A percentile compares a stretch with the other conserved stretches of the same genome.
Evolutionary conservation across 2,113 vertebrate genomes (phyloP).

Genomic region (Phainopepla nitens): DNA sequence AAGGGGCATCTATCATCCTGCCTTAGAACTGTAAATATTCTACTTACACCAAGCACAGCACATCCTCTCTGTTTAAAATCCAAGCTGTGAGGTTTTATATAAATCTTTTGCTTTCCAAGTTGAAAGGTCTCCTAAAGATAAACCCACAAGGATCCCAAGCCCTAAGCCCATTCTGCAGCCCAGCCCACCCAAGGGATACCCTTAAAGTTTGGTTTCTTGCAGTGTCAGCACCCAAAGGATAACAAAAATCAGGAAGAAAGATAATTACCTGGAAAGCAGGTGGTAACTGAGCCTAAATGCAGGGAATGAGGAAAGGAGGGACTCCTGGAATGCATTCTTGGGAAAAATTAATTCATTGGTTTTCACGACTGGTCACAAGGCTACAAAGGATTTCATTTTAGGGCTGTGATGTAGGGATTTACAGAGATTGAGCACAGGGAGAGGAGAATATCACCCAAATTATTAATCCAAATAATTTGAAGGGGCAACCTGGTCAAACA

Average conservation of each 20-base stretch:
- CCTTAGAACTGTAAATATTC: conserved; percentile 55
- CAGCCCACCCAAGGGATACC: not conserved
- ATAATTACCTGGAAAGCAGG: not conserved
- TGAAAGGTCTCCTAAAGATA: conserved; percentile 5
- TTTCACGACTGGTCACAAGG: not conserved
- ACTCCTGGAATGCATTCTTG: not conserved
- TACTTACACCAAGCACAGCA: not conserved
- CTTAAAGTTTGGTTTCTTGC: not conserved
- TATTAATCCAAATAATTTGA: not conserved
- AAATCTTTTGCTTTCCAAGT: conserved; percentile 30
- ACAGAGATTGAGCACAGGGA: not conserved
- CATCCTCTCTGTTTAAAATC: conserved; percentile 62
- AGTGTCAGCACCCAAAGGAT: not conserved
- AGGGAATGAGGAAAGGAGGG: not conserved
- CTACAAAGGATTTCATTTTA: not conserved
- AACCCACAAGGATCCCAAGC: not conserved
- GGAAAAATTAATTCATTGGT: not conserved
- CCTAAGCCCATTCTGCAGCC: not conserved
- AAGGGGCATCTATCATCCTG: conserved; percentile 50
- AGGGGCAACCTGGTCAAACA: not conserved
- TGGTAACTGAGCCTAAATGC: not conserved
- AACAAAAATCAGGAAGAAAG: not conserved
- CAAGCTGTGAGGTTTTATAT: conserved; percentile 11
- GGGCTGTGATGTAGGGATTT: not conserved
- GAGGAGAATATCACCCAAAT: not conserved